Evolutionary conservation across 35 echinoderm and acorn worm species (phyloP).

Genomic region (Ophioderma brevispina): DNA sequence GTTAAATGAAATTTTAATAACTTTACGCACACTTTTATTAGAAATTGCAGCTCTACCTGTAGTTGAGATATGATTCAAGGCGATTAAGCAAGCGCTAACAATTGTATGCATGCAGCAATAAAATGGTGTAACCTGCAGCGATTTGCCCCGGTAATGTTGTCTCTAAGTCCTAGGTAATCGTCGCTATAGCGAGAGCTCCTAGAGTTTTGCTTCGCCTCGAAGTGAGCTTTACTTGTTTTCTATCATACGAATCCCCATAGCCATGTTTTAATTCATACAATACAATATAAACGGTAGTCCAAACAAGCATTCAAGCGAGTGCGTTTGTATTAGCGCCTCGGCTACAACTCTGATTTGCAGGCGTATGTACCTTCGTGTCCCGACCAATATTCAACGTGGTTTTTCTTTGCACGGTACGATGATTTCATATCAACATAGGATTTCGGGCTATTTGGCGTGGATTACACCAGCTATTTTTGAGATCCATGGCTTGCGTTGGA

Average conservation of each 20-base stretch:
- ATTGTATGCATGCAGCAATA: not conserved
- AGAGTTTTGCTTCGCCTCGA: not conserved
- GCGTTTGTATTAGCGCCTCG: not conserved
- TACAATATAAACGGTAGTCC: not conserved
- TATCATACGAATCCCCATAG: not conserved
- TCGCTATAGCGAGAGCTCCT: not conserved
- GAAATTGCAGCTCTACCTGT: not conserved
- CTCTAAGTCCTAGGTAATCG: not conserved
- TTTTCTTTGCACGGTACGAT: not conserved
- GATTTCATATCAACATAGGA: not conserved
- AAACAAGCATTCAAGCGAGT: not conserved
- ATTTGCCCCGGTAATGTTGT: not conserved
- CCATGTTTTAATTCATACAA: not conserved
- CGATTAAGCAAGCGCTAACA: not conserved
- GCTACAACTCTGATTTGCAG: not conserved
- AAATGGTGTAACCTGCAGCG: not conserved
- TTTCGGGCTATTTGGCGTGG: not conserved
- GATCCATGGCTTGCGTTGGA: not conserved
- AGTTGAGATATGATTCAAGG: not conserved
- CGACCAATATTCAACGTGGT: not conserved
- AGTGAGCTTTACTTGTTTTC: not conserved
- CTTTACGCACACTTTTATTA: conserved; percentile 5
- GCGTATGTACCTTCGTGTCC: not conserved
- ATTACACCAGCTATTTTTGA: not conserved
- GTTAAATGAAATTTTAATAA: conserved; percentile 9